Evolutionary conservation across 2,888 invertebrate species (phyloP), one percentile per base, ranked within the genome.

Genomic region (Drosophila fungiperda): DNA sequence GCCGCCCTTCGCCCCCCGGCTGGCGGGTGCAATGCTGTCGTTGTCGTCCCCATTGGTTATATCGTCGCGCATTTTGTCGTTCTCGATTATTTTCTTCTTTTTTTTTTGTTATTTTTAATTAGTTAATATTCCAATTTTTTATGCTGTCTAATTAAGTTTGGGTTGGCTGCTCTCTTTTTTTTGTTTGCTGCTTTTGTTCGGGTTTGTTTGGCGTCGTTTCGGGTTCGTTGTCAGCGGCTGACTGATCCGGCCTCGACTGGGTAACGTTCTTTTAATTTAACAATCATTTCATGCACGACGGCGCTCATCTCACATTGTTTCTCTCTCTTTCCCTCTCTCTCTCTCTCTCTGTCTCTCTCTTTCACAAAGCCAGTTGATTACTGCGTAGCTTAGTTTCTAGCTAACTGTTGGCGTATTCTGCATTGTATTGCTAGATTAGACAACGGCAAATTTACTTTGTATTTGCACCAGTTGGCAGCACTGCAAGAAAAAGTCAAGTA

Each of bases 191-290:
- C n/a, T 23, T 4, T 15, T 15, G 8, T 45, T 23, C 70, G 74
- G 57, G 35, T 50, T 70, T 36, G 71, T 33, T 29, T 70, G 71
- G 38, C 69, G 70, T 88, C 74, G 87, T 76, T 68, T 53, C 82
- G 88, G 80, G 78, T 88, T 88, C 87, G 90, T 87, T 87, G 87
- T 87, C 87, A 89, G 74, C 68, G 54, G 17, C 82, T 86, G 87
- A 87, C 90, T 87, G 87, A 86, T 53, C 64, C 55, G 80, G 55
- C 66, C 67, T 83, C 74, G 71, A 66, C 61, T 80, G 80, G 70
- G 82, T 79, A 85, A 88, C 82, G 87, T 76, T 88, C 87, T 88
- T 86, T 89, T 83, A 88, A 87, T 74, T 83, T 83, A 89, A 89
- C 88, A 73, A 61, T 78, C 80, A 84, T 84, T 89, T 82, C 71